These are phyloP conservation scores for Fratercula arctica DNA, from an alignment of 2,797 vertebrate species.

Conservation along the genomic window DNA sequence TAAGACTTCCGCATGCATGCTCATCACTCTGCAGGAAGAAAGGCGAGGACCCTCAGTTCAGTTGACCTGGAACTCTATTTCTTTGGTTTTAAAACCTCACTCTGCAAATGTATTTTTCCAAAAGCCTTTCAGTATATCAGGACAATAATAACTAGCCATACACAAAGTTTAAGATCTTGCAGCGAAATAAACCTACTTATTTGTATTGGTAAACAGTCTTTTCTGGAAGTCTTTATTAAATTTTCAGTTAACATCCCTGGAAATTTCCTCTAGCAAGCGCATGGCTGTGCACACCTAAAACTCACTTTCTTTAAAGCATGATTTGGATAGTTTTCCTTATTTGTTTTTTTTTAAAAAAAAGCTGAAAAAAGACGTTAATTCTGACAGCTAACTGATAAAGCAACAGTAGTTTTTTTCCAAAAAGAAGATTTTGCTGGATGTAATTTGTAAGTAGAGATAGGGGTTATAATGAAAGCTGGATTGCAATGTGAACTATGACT, in stretches of 20 bases:
- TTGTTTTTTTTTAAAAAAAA: background rate
- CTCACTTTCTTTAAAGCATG: background rate
- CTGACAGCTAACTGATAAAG: background rate
- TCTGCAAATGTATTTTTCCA: background rate
- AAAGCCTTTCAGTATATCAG: background rate
- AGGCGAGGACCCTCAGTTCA: background rate
- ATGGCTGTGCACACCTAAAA: background rate
- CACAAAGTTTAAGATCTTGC: background rate
- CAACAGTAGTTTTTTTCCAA: accelerated
- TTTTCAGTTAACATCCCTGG: background rate
- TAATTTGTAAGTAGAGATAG: background rate
- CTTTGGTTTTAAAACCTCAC: background rate
- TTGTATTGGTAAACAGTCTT: background rate
- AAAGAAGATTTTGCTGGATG: background rate
- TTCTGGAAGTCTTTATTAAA: background rate
- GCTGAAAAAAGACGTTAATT: background rate
- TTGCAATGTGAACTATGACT: background rate
- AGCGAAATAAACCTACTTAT: background rate
- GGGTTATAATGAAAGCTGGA: background rate
- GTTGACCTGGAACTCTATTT: background rate
- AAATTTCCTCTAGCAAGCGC: background rate
- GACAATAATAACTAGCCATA: background rate
- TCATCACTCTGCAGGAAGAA: accelerated
- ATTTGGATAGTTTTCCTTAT: background rate
- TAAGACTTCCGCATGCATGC: accelerated